phyloP scores from a whole-genome alignment of 2,888 invertebrate species.

The Zonitis immaculata region DNA sequence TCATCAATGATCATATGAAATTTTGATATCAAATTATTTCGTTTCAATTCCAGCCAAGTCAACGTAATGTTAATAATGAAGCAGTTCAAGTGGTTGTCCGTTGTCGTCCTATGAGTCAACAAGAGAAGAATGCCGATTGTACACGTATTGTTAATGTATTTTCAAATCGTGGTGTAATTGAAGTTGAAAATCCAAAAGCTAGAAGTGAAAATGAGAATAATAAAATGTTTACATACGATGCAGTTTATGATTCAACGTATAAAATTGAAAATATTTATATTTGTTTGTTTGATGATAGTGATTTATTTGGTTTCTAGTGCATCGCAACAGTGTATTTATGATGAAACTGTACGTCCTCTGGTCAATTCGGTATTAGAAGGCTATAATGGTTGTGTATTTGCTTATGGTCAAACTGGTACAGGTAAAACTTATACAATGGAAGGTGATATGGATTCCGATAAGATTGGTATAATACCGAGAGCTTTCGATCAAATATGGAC shows the following conservation, averaged over 20 bases:
- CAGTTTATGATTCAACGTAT: slow-evolving; percentile 87
- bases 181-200: slow-evolving; percentile 80
- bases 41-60: neutral
- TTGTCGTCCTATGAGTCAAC: slow-evolving; percentile 90
- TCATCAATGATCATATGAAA: neutral
- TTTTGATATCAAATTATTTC: neutral
- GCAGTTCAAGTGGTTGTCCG: slow-evolving; percentile 96
- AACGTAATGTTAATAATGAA: slow-evolving; percentile 56
- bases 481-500: slow-evolving; percentile 97
- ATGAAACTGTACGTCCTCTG: slow-evolving; percentile 91
- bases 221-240: slow-evolving; percentile 96
- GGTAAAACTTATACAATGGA: slow-evolving; percentile 79
- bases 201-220: slow-evolving; percentile 65
- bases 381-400: slow-evolving; percentile 99
- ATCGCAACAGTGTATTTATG: slow-evolving; percentile 88
- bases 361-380: slow-evolving; percentile 95
- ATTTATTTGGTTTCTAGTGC: slow-evolving; percentile 54
- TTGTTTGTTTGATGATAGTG: neutral
- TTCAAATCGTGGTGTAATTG: slow-evolving; percentile 83
- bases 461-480: slow-evolving; percentile 66
- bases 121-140: slow-evolving; percentile 72
- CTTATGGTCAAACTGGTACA: slow-evolving; percentile 98
- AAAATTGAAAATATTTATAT: too few relatives aligned
- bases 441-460: slow-evolving; percentile 64
- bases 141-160: slow-evolving; percentile 78